Conservation (phyloP, 2,113 vertebrate species). For the Hassar affinis region DNA sequence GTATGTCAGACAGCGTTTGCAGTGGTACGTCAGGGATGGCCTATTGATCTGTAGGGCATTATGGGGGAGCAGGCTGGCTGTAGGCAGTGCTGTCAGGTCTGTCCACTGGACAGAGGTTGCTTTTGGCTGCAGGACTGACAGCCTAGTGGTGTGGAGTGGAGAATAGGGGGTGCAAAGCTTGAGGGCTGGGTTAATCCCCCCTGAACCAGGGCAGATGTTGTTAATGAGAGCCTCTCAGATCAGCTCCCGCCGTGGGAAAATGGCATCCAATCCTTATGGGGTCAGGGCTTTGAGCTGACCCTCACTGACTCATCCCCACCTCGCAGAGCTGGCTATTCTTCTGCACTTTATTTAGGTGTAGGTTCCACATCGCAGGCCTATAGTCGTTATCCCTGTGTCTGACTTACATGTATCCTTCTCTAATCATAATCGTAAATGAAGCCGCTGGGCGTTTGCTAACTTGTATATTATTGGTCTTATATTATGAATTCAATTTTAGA, state of each 20-base stretch:
- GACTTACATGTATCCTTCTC: background rate
- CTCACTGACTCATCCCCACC: conserved; percentile 70
- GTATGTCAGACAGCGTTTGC: conserved; percentile 19
- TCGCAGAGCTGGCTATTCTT: conserved; percentile 44
- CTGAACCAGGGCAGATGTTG: conserved; percentile 81
- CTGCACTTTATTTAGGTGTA: conserved; percentile 46
- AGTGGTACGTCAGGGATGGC: background rate
- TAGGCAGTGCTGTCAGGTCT: conserved; percentile 53
- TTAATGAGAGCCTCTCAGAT: conserved; percentile 79
- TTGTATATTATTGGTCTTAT: background rate
- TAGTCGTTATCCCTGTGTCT: conserved; percentile 19
- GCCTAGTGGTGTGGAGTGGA: conserved; percentile 48
- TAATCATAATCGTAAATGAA: background rate
- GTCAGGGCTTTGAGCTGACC: conserved; percentile 76
- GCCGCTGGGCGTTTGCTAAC: background rate
- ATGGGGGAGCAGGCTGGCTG: conserved; percentile 48
- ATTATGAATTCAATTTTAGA: background rate
- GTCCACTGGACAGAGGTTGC: conserved; percentile 61
- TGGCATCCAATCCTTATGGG: conserved; percentile 77
- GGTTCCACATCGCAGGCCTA: conserved; percentile 22
- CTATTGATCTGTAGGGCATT: conserved; percentile 39
- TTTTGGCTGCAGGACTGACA: conserved; percentile 68
- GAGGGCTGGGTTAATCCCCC: conserved; percentile 66
- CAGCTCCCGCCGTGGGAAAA: conserved; percentile 78
- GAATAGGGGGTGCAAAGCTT: conserved; percentile 65